phyloP scores from a whole-genome alignment of 2,113 vertebrate genomes.

The Aegithalos caudatus region DNA sequence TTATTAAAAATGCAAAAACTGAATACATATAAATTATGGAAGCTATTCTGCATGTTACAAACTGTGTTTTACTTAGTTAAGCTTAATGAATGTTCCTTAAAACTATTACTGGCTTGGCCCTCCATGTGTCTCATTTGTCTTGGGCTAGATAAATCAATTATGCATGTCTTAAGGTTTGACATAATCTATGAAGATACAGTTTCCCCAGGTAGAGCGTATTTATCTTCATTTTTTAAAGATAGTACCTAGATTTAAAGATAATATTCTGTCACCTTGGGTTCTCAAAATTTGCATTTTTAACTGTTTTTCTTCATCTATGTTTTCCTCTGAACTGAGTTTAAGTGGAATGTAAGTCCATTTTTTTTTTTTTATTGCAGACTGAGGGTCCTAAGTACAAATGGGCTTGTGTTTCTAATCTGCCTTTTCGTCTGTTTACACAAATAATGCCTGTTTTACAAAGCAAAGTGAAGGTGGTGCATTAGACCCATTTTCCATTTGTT shows the following conservation, averaged over 20 bases:
- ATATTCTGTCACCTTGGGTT: neutral
- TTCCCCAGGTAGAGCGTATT: conserved; percentile 18
- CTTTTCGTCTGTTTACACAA: neutral
- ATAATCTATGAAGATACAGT: conserved; percentile 51
- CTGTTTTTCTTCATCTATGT: neutral
- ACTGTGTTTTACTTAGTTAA: conserved; percentile 29
- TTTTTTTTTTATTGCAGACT: neutral
- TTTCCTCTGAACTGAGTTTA: neutral
- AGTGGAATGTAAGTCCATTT: neutral
- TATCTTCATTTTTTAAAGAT: conserved; percentile 46
- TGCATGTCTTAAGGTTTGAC: conserved; percentile 28
- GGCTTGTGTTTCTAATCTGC: neutral
- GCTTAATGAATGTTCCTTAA: conserved; percentile 20
- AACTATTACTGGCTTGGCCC: conserved; percentile 37
- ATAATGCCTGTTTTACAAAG: neutral
- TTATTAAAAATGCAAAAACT: neutral
- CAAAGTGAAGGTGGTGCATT: neutral
- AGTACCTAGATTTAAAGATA: neutral
- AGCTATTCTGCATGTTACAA: neutral
- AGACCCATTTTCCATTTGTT: neutral
- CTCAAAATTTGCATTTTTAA: neutral
- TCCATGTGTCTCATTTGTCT: conserved; percentile 41
- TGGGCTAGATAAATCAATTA: conserved; percentile 59
- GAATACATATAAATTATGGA: neutral
- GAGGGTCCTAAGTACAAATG: neutral